Evolutionary conservation across 1,140 invertebrate genomes (phyloP).

Genomic region (Tetraneura akinire): DNA sequence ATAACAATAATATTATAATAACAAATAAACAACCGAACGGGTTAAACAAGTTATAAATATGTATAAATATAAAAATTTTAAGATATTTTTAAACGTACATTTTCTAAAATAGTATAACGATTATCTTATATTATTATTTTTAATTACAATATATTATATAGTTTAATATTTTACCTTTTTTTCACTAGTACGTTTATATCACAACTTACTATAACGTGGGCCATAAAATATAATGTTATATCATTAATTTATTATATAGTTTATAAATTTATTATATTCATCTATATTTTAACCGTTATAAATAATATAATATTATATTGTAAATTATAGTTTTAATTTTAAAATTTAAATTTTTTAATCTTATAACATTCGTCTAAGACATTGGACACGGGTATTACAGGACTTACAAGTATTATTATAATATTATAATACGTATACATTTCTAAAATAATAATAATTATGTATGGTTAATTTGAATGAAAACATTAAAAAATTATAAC

Average conservation of each 20-base stretch:
- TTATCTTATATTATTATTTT: neutral
- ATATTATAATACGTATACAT: no score
- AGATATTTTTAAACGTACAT: conserved; percentile 1
- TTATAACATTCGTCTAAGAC: no score
- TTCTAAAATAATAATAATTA: no score
- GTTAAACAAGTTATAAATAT: conserved; percentile 11
- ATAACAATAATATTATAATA: neutral
- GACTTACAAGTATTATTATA: no score
- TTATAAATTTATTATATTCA: neutral
- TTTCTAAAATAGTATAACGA: neutral
- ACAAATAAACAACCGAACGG: no score
- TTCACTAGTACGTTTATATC: neutral
- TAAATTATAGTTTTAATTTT: no score
- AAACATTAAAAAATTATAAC: no score
- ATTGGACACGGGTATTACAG: no score
- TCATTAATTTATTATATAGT: neutral
- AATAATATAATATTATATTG: no score
- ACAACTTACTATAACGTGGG: neutral
- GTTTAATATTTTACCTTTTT: neutral
- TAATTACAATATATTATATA: neutral
- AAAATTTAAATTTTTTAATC: no score
- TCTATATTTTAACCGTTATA: neutral
- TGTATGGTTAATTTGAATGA: no score
- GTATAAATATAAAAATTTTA: conserved; percentile 31
- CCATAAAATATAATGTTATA: neutral